A percentile compares a stretch with the other conserved stretches of the same genome.
Evolutionary conservation across 2,113 vertebrate species (phyloP).

Genomic region (Jaculus jaculus): DNA sequence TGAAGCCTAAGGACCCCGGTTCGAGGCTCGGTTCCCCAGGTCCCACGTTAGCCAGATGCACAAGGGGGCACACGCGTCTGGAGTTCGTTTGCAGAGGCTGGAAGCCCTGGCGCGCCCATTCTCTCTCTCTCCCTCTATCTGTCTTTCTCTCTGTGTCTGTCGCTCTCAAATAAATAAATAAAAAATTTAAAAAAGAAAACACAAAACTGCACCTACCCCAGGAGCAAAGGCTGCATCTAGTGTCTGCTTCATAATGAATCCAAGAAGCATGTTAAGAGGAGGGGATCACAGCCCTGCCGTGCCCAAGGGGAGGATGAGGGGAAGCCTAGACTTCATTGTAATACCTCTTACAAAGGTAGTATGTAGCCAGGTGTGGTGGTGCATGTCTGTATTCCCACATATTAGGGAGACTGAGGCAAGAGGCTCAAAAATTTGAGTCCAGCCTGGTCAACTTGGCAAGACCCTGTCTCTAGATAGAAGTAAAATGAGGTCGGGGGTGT

Average conservation of each 20-base stretch:
- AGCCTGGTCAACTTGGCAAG: background rate
- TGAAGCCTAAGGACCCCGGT: too few species aligned
- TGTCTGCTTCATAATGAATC: background rate
- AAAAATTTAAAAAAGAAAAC: too few species aligned
- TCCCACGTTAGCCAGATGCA: too few species aligned
- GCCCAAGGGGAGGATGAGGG: background rate
- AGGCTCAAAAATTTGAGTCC: background rate
- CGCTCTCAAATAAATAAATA: too few species aligned
- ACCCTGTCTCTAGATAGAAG: background rate
- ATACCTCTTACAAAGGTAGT: background rate
- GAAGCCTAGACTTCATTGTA: background rate
- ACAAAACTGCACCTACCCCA: background rate
- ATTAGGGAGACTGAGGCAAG: background rate
- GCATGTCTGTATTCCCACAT: background rate
- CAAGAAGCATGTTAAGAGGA: accelerated
- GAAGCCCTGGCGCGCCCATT: too few species aligned
- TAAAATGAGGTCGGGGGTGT: background rate
- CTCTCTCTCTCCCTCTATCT: too few species aligned
- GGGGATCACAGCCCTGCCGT: background rate
- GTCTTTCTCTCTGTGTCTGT: too few species aligned
- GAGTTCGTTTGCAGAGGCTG: too few species aligned
- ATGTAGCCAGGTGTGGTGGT: too few species aligned
- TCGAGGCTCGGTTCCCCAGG: too few species aligned
- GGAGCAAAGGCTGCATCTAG: background rate
- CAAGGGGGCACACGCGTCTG: too few species aligned